These are phyloP conservation scores for Lutjanus argentimaculatus DNA, from an alignment of 2,797 vertebrate species.

Conservation along the genomic window DNA sequence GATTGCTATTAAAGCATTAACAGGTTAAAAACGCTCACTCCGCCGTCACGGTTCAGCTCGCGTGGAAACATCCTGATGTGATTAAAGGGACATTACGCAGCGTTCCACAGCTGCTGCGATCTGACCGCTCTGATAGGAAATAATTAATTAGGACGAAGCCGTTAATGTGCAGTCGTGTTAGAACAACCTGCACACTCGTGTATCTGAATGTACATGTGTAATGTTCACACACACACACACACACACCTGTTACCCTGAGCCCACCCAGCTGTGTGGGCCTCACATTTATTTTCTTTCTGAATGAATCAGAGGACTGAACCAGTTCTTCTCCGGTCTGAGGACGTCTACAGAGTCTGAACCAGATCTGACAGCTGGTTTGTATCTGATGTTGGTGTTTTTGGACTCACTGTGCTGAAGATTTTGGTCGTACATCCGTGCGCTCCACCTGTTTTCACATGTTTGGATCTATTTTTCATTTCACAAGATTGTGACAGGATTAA, in stretches of 20 bases:
- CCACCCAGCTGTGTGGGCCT: conserved; percentile 49
- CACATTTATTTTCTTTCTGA: not conserved
- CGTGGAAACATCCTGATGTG: conserved; percentile 11
- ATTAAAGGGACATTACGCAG: conserved; percentile 68
- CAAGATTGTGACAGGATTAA: no score
- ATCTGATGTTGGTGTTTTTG: no score
- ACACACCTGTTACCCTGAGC: conserved; percentile 40
- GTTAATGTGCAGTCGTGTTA: conserved; percentile 40
- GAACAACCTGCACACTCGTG: conserved; percentile 25
- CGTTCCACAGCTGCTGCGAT: conserved; percentile 47
- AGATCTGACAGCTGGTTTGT: not conserved
- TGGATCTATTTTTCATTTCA: no score
- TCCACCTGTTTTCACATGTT: no score
- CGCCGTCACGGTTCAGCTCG: conserved; percentile 6
- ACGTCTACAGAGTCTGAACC: not conserved
- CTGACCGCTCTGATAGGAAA: conserved; percentile 30
- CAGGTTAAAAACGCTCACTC: conserved; percentile 33
- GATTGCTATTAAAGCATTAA: conserved; percentile 68
- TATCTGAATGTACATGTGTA: not conserved
- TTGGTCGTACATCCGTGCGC: no score
- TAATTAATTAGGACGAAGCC: conserved; percentile 49
- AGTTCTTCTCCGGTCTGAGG: conserved; percentile 17
- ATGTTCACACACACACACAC: not conserved
- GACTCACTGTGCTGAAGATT: no score
- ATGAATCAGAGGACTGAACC: not conserved